Percentiles rank a stretch among this genome's conserved stretches.
These are phyloP conservation scores for Aurelia sp. DNA, from an alignment of 30 jellyfish, hydroid and myxozoan genomes.

Conservation along the genomic window DNA sequence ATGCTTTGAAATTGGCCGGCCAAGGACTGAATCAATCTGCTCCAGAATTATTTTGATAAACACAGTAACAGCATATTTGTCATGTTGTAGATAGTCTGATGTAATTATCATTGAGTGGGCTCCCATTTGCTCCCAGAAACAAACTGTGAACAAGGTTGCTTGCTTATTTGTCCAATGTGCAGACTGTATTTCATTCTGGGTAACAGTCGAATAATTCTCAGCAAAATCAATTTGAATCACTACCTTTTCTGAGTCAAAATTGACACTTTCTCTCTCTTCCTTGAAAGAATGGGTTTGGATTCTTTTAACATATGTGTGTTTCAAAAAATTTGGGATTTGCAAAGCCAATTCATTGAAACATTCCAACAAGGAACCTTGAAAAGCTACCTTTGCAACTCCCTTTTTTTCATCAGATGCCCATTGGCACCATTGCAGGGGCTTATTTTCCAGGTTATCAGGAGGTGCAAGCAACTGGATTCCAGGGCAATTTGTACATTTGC, in stretches of 20 bases:
- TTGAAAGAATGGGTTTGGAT: constrained; percentile 6
- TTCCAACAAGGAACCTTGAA: constrained; percentile 10
- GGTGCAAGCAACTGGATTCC: constrained; percentile 11
- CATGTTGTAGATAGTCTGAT: constrained; percentile 11
- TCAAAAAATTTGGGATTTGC: constrained; percentile 1
- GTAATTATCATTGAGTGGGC: constrained; percentile 10
- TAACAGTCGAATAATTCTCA: constrained; percentile 12
- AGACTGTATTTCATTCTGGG: constrained; percentile 13
- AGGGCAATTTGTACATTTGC: constrained; percentile 7
- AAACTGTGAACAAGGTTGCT: constrained; percentile 1
- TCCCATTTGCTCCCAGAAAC: constrained; percentile 22
- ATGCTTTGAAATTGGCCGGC: constrained; percentile 6
- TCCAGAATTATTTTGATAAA: constrained; percentile 6
- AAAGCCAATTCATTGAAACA: constrained; percentile 9
- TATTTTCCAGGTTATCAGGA: constrained; percentile 11
- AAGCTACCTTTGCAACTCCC: not conserved
- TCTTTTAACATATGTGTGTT: constrained; percentile 7
- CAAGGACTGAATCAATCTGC: constrained; percentile 15
- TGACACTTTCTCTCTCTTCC: constrained; percentile 17
- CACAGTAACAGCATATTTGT: constrained; percentile 7
- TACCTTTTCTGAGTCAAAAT: constrained; percentile 3
- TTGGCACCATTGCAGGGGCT: constrained; percentile 17
- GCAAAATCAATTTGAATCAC: constrained; percentile 11
- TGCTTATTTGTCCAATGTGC: constrained; percentile 11
- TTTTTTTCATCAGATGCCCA: constrained; percentile 11